phyloP scores from a whole-genome alignment of 2,888 invertebrate species.

The Rhogogaster chlorosoma region DNA sequence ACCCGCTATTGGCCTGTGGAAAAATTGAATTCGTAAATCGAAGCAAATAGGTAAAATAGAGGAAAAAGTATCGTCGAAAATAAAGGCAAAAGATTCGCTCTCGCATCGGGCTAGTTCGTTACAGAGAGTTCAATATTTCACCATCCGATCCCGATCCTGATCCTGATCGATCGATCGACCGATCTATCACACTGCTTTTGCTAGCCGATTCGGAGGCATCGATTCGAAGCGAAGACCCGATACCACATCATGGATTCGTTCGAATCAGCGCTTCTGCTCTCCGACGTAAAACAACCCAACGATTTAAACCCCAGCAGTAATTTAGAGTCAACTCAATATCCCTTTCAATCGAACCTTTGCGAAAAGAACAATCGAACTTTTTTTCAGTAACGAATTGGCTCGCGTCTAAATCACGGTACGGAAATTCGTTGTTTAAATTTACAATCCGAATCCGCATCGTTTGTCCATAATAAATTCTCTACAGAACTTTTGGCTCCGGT shows the following conservation, averaged over 20 bases:
- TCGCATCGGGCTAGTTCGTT: conserved; percentile 1
- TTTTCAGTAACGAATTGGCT: conserved; percentile 44
- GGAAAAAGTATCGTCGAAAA: conserved; percentile 6
- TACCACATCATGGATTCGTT: conserved; percentile 18
- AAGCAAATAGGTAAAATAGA: conserved; percentile 32
- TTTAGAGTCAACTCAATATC: conserved; percentile 30
- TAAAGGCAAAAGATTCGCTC: background rate
- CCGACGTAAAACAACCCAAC: conserved; percentile 20
- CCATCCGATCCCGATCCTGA: background rate
- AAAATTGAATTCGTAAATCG: conserved; percentile 43
- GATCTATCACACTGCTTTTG: background rate
- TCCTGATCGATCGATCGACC: background rate
- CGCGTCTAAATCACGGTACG: background rate
- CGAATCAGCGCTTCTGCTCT: conserved; percentile 36
- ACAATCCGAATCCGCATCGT: background rate
- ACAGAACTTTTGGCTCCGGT: background rate
- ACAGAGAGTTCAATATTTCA: conserved; percentile 15
- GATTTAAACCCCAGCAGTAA: conserved; percentile 29
- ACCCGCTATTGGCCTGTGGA: conserved; percentile 95
- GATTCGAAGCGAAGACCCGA: background rate
- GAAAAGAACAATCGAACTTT: conserved; percentile 8
- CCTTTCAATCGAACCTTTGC: conserved; percentile 23
- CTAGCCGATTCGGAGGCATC: background rate
- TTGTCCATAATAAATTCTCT: background rate
- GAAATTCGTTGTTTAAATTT: background rate